Percentiles rank a stretch among this genome's conserved stretches.
Conservation (phyloP, 2,888 invertebrate genomes). For the Neria commutata region DNA sequence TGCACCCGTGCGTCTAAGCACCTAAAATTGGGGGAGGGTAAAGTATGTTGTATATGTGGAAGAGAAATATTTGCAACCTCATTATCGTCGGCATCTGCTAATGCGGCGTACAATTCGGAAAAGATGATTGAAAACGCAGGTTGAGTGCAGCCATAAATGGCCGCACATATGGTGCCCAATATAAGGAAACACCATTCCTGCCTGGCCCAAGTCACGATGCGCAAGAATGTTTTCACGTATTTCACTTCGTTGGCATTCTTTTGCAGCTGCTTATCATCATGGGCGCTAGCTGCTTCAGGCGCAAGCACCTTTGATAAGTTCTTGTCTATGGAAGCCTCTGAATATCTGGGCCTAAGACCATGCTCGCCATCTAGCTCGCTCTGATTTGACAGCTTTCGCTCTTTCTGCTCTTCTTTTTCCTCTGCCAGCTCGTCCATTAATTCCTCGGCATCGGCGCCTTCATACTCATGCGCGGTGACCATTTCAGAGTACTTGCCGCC, state of each 20-base stretch:
- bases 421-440: slow-evolving; percentile 35
- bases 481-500: slow-evolving; percentile 72
- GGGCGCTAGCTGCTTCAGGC: slow-evolving; percentile 16
- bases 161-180: slow-evolving; percentile 69
- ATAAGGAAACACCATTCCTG: slow-evolving; percentile 73
- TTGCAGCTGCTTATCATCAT: neutral
- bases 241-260: slow-evolving; percentile 24
- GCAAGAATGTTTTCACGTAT: slow-evolving; percentile 56
- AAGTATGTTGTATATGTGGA: too few relatives aligned
- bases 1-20: slow-evolving; percentile 65
- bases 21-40: too few relatives aligned
- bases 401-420: slow-evolving; percentile 19
- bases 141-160: slow-evolving; percentile 72
- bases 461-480: slow-evolving; percentile 61
- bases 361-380: slow-evolving; percentile 16
- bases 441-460: slow-evolving; percentile 40
- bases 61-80: too few relatives aligned
- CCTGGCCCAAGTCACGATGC: slow-evolving; percentile 65
- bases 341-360: slow-evolving; percentile 16
- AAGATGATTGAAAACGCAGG: slow-evolving; percentile 79
- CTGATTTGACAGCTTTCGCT: slow-evolving; percentile 37
- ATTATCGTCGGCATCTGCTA: slow-evolving; percentile 60
- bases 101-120: slow-evolving; percentile 72
- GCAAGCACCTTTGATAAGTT: slow-evolving; percentile 40
- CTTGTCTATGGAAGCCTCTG: slow-evolving; percentile 34